Evolutionary conservation across 2,113 vertebrate genomes (phyloP).

Genomic region (Phycodurus eques): DNA sequence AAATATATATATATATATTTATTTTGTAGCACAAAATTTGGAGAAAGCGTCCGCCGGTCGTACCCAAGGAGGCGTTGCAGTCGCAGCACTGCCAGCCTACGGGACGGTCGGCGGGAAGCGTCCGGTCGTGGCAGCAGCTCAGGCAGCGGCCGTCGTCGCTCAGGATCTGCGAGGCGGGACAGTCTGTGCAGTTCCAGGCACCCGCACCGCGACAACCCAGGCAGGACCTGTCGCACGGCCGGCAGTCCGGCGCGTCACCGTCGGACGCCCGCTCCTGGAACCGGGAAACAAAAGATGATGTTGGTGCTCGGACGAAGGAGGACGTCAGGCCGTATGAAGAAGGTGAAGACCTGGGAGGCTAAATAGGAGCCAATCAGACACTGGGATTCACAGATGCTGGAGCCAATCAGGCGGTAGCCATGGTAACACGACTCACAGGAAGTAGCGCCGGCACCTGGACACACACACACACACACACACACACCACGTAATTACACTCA

Average conservation of each 20-base stretch:
- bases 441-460: conserved; percentile 69
- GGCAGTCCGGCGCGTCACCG: conserved; percentile 66
- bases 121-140: conserved; percentile 76
- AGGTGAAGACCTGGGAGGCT: conserved; percentile 61
- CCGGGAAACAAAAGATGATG: conserved; percentile 17
- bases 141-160: conserved; percentile 82
- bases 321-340: background rate
- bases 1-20: too few relatives aligned
- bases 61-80: conserved; percentile 77
- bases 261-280: conserved; percentile 24
- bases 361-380: conserved; percentile 79
- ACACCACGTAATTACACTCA: background rate
- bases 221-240: conserved; percentile 80
- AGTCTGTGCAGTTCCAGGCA: conserved; percentile 78
- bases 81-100: conserved; percentile 81
- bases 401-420: conserved; percentile 67
- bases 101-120: background rate
- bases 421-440: conserved; percentile 79
- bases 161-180: conserved; percentile 72
- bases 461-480: background rate
- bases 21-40: too few relatives aligned
- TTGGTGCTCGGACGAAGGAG: background rate
- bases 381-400: conserved; percentile 72
- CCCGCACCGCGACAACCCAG: conserved; percentile 83
- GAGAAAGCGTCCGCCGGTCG: background rate